phyloP scores from a whole-genome alignment of 2,797 vertebrate genomes.

The Thunnus albacares region DNA sequence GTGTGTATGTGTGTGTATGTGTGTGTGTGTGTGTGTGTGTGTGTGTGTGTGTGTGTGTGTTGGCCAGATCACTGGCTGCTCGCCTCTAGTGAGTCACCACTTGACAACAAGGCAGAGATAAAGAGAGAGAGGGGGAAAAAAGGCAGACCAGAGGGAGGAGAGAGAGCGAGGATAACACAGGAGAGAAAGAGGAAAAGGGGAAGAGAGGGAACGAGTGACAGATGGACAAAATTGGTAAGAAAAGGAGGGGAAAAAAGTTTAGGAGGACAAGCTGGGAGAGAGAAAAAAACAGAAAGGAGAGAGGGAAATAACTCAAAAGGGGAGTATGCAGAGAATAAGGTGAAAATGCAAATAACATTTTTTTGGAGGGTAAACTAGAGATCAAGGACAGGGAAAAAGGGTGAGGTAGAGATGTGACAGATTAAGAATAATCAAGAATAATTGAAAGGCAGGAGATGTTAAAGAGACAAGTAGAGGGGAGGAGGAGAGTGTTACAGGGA shows the following conservation, averaged over 20 bases:
- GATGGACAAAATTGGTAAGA: constrained; percentile 19
- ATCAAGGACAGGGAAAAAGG: not conserved
- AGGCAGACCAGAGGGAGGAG: constrained; percentile 23
- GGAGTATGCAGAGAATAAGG: not conserved
- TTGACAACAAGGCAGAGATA: constrained; percentile 72
- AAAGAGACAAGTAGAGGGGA: not conserved
- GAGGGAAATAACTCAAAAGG: constrained; percentile 1
- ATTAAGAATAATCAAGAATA: constrained; percentile 2
- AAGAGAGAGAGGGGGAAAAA: constrained; percentile 33
- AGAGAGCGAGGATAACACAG: constrained; percentile 27
- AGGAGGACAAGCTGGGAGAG: constrained; percentile 39
- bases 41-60: constrained; percentile 41
- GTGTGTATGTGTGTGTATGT: constrained; percentile 39
- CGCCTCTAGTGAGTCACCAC: constrained; percentile 76
- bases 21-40: constrained; percentile 35
- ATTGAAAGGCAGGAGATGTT: not conserved
- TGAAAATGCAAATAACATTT: constrained; percentile 2
- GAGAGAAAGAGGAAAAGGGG: constrained; percentile 13
- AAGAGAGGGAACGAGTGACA: constrained; percentile 10
- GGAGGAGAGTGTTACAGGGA: not conserved
- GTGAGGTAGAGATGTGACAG: not conserved
- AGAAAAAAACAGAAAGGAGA: constrained; percentile 12
- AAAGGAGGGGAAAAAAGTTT: constrained; percentile 37
- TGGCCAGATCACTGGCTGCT: constrained; percentile 68
- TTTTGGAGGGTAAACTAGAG: constrained; percentile 5